Conservation (phyloP, 1,140 invertebrate genomes). For the Camponotus vicinus region DNA sequence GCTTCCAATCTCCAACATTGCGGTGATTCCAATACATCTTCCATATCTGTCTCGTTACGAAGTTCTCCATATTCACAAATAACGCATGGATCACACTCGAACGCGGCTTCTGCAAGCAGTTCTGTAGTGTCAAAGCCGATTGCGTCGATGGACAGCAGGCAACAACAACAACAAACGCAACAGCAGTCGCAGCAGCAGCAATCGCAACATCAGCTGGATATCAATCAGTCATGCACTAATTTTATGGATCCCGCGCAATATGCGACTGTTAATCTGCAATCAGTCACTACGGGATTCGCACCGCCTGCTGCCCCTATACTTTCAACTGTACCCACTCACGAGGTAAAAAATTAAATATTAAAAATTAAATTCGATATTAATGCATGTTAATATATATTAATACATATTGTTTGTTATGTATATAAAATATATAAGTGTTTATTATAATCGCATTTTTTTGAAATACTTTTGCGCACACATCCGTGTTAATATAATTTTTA, state of each 20-base stretch:
- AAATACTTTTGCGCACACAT: not conserved
- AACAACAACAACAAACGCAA: conserved; percentile 69
- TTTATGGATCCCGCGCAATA: conserved; percentile 89
- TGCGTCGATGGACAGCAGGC: conserved; percentile 59
- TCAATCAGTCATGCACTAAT: conserved; percentile 76
- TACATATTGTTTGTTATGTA: not conserved
- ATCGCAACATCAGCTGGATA: conserved; percentile 72
- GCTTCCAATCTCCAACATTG: conserved; percentile 83
- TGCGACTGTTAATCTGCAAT: conserved; percentile 88
- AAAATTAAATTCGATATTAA: not conserved
- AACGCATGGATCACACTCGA: conserved; percentile 83
- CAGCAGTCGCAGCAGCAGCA: conserved; percentile 60
- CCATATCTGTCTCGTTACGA: conserved; percentile 89
- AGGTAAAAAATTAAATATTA: conserved; percentile 68
- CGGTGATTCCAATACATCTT: conserved; percentile 89
- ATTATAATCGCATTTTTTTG: not conserved
- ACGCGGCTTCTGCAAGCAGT: conserved; percentile 65
- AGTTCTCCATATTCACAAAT: conserved; percentile 88
- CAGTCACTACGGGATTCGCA: conserved; percentile 84
- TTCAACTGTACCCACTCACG: conserved; percentile 74
- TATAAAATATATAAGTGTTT: not conserved
- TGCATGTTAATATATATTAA: not conserved
- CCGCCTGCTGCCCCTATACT: conserved; percentile 79
- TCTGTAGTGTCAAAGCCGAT: conserved; percentile 64
- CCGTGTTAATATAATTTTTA: not conserved